These are phyloP conservation scores for Dasyurus viverrinus DNA, from an alignment of 2,113 vertebrate species.

Conservation along the genomic window DNA sequence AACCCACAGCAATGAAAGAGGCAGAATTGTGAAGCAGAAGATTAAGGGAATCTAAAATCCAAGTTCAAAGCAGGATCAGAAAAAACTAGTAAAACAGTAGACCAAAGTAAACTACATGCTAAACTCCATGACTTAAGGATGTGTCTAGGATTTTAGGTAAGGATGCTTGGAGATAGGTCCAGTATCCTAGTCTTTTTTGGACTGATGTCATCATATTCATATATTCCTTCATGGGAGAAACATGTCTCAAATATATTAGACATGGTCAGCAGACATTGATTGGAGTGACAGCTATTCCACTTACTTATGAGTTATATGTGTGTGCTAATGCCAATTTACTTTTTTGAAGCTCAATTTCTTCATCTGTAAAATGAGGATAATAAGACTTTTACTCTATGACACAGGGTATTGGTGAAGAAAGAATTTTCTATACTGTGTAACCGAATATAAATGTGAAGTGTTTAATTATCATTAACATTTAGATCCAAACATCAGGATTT, in stretches of 20 bases:
- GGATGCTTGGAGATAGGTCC: neutral
- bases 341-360: neutral
- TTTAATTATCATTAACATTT: neutral
- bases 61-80: no score
- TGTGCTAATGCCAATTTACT: neutral
- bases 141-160: neutral
- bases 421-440: neutral
- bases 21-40: no score
- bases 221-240: no score
- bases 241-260: neutral
- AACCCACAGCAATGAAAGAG: no score
- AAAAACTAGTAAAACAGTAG: no score
- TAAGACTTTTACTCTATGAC: neutral
- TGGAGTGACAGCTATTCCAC: neutral
- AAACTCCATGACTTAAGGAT: neutral
- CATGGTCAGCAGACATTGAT: neutral
- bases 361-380: neutral
- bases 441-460: neutral
- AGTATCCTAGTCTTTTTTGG: no score
- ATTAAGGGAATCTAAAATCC: no score
- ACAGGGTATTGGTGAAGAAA: neutral
- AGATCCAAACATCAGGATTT: neutral
- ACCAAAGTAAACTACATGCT: no score
- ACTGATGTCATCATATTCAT: no score
- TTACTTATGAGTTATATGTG: neutral